These are phyloP conservation scores for Harpagus bidentatus DNA, from an alignment of 2,113 vertebrate genomes.

Conservation along the genomic window DNA sequence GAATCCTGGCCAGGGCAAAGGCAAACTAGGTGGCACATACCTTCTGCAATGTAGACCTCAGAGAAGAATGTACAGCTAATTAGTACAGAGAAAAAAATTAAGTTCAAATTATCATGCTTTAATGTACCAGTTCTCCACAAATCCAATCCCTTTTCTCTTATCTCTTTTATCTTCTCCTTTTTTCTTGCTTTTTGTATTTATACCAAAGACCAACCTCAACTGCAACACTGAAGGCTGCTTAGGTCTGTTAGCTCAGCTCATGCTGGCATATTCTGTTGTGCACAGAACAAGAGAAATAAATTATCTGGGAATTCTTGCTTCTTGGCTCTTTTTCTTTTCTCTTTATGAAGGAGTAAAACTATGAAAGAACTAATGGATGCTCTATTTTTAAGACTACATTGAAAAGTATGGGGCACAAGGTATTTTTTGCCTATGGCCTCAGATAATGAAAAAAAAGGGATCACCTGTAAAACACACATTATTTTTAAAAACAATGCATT, in stretches of 20 bases:
- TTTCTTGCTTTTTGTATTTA: neutral
- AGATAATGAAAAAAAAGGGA: neutral
- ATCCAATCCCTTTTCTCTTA: too few relatives aligned
- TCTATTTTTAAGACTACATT: neutral
- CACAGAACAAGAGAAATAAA: neutral
- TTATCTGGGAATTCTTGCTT: neutral
- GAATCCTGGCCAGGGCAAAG: neutral
- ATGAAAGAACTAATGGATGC: neutral
- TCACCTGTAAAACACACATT: neutral
- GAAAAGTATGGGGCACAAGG: neutral
- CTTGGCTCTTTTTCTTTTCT: neutral
- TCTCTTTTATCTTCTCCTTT: neutral
- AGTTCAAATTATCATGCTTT: neutral
- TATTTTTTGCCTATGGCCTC: neutral
- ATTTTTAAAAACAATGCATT: neutral
- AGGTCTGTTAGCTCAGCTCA: neutral
- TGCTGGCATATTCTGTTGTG: neutral
- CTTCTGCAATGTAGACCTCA: neutral
- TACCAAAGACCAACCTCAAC: neutral
- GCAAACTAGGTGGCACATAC: neutral
- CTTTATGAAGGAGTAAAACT: neutral
- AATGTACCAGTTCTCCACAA: neutral
- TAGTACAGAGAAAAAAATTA: neutral
- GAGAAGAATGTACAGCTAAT: neutral
- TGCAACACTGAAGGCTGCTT: neutral